Evolutionary conservation across 2,797 vertebrate species (phyloP).

Genomic region (Sarcophilus harrisii): DNA sequence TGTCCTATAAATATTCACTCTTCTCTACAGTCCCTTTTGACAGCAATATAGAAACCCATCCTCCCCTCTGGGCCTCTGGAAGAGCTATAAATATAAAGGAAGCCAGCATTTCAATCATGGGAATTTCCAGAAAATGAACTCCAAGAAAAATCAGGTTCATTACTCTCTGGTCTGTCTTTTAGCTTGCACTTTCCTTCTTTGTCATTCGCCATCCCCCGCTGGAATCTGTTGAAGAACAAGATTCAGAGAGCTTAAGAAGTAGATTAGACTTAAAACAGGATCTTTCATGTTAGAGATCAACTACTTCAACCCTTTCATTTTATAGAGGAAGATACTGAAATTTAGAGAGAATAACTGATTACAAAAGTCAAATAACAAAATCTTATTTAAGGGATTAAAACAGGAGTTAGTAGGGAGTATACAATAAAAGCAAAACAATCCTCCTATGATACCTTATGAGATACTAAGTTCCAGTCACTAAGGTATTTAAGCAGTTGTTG

Average conservation of each 20-base stretch:
- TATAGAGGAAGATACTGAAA: not conserved
- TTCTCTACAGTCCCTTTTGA: slow-evolving; percentile 73
- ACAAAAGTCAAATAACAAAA: not conserved
- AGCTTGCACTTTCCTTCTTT: slow-evolving; percentile 43
- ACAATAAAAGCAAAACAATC: not conserved
- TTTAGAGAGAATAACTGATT: not conserved
- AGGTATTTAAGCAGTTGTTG: not conserved
- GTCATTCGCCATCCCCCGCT: not conserved
- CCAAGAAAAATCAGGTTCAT: slow-evolving; percentile 70
- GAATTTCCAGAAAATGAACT: slow-evolving; percentile 57
- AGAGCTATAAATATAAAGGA: slow-evolving; percentile 55
- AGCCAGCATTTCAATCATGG: slow-evolving; percentile 8
- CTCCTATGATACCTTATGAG: not conserved
- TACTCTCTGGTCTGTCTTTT: slow-evolving; percentile 47
- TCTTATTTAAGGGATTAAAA: not conserved
- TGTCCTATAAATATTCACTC: slow-evolving; percentile 61
- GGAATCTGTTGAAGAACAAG: not conserved
- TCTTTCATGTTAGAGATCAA: not conserved
- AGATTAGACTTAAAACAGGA: not conserved
- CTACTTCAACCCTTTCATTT: not conserved
- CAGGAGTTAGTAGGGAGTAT: not conserved
- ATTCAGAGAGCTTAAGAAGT: not conserved
- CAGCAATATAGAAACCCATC: slow-evolving; percentile 66
- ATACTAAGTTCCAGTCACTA: not conserved
- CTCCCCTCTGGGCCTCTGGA: slow-evolving; percentile 58